A percentile compares a stretch with the other conserved stretches of the same genome.
Evolutionary conservation across 2,113 vertebrate genomes (phyloP).

Genomic region (Cathartes aura): DNA sequence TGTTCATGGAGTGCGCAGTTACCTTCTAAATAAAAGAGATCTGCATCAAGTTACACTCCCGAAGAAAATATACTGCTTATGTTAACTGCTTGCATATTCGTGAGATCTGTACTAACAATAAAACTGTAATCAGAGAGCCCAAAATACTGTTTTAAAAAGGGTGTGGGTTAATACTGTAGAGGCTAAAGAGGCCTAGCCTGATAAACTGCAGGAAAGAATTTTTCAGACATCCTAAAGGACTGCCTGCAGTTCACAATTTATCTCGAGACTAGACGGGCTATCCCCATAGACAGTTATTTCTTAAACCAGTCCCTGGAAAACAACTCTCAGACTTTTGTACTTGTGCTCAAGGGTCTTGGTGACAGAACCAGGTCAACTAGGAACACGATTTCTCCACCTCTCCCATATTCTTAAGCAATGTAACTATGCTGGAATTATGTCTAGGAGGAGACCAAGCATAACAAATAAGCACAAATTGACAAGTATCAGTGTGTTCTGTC

Average conservation of each 20-base stretch:
- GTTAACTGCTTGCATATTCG: not conserved
- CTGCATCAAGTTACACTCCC: not conserved
- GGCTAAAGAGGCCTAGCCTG: not conserved
- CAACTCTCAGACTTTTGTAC: not conserved
- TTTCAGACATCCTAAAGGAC: not conserved
- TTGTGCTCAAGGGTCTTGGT: not conserved
- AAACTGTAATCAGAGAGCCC: not conserved
- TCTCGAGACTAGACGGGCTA: not conserved
- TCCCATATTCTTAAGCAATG: not conserved
- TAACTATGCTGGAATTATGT: not conserved
- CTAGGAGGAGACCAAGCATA: not conserved
- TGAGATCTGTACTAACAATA: not conserved
- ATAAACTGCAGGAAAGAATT: not conserved
- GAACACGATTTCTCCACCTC: not conserved
- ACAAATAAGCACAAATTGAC: not conserved
- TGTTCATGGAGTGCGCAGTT: rapidly evolving
- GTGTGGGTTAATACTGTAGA: not conserved
- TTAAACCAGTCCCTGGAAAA: not conserved
- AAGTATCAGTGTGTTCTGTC: not conserved
- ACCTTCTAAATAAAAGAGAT: not conserved
- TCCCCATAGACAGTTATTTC: not conserved
- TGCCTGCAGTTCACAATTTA: not conserved
- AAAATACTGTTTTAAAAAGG: not conserved
- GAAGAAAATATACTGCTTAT: not conserved
- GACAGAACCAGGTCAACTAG: not conserved